Percentiles rank a stretch among this genome's conserved stretches.
These are phyloP conservation scores for Scatophagus argus DNA, from an alignment of 2,113 vertebrate genomes.

Conservation along the genomic window DNA sequence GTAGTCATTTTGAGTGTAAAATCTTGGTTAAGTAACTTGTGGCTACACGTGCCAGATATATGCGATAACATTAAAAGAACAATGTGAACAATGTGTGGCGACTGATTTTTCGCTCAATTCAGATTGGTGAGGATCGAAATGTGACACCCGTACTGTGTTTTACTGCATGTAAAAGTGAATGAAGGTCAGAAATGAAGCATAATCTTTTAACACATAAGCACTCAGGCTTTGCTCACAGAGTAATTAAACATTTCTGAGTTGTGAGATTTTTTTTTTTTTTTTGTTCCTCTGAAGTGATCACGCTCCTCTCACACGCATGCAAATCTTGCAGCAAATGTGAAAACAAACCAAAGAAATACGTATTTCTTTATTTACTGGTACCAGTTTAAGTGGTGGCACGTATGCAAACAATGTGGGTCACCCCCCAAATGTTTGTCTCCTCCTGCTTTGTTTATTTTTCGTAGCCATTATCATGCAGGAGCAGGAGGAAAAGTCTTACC, in stretches of 20 bases:
- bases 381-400: background rate
- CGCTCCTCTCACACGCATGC: background rate
- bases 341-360: background rate
- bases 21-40: background rate
- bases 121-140: background rate
- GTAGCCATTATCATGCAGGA: conserved; percentile 49
- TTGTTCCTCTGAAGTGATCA: background rate
- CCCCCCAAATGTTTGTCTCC: background rate
- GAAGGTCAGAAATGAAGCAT: background rate
- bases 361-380: background rate
- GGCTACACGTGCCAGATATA: background rate
- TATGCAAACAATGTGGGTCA: background rate
- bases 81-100: no score
- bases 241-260: conserved; percentile 14
- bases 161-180: background rate
- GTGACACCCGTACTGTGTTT: background rate
- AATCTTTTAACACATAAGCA: conserved; percentile 24
- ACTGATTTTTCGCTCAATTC: background rate
- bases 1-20: no score
- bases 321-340: background rate
- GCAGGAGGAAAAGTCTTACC: conserved; percentile 57
- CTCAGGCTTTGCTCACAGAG: background rate
- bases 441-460: conserved; percentile 51
- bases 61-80: background rate
- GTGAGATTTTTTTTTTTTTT: background rate